phyloP scores from a whole-genome alignment of 92 coral and sea anemone species.

The Anthopleura xanthogrammica region DNA sequence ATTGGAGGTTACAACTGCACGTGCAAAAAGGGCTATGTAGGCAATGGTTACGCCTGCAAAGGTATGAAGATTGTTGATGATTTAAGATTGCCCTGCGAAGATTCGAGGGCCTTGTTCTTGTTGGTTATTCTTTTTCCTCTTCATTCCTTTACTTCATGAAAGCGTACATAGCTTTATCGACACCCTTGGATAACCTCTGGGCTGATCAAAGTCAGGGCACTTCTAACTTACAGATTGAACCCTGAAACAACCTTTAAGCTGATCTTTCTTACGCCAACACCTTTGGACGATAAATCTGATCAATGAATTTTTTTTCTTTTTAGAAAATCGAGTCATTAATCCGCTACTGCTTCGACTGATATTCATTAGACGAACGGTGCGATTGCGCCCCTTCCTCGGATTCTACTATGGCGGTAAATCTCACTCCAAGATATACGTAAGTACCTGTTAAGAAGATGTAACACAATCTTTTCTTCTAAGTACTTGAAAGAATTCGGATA shows the following conservation, averaged over 20 bases:
- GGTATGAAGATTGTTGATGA: slow-evolving; percentile 11
- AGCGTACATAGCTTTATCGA: too few relatives aligned
- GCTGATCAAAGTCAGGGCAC: too few relatives aligned
- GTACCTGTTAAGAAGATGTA: background rate
- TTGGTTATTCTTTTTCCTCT: too few relatives aligned
- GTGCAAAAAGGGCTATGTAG: slow-evolving; percentile 27
- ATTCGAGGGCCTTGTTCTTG: too few relatives aligned
- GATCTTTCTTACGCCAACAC: too few relatives aligned
- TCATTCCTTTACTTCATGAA: too few relatives aligned
- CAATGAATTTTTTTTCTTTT: background rate
- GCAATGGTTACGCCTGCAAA: slow-evolving; percentile 14
- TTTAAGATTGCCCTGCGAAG: too few relatives aligned
- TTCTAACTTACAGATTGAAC: too few relatives aligned
- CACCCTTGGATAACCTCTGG: too few relatives aligned
- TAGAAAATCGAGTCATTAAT: background rate
- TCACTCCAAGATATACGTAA: slow-evolving; percentile 45
- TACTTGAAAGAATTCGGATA: too few relatives aligned
- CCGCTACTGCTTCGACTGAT: background rate
- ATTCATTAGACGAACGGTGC: background rate
- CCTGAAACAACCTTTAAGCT: too few relatives aligned
- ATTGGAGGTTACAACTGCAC: slow-evolving; percentile 33
- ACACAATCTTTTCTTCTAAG: too few relatives aligned
- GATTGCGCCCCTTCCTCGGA: slow-evolving; percentile 27
- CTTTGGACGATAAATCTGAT: background rate
- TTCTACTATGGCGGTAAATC: slow-evolving; percentile 41